A percentile compares a stretch with the other conserved stretches of the same genome.
Evolutionary conservation across 2,888 invertebrate species (phyloP).

Genomic region (Spisula solida): DNA sequence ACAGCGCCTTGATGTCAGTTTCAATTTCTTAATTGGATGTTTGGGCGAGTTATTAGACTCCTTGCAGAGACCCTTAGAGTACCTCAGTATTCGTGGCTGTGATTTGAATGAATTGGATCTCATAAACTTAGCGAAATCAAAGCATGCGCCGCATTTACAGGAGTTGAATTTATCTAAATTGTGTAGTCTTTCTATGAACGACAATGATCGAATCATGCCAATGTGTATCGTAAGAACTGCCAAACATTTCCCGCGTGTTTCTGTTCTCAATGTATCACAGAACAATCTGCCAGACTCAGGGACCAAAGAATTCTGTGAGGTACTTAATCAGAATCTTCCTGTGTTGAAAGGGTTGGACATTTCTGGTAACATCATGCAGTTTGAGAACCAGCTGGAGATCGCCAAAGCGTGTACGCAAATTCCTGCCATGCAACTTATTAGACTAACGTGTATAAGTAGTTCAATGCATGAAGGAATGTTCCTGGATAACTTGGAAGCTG

Average conservation of each 20-base stretch:
- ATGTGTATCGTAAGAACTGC: constrained; percentile 74
- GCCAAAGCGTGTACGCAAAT: constrained; percentile 74
- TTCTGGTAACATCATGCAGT: constrained; percentile 77
- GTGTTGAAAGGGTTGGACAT: constrained; percentile 77
- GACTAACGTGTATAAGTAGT: background rate
- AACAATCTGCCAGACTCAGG: constrained; percentile 77
- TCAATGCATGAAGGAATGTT: constrained; percentile 50
- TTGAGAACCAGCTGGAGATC: constrained; percentile 74
- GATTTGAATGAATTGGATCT: constrained; percentile 80
- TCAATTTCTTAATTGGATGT: constrained; percentile 81
- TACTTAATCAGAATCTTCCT: constrained; percentile 61
- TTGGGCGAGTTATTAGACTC: constrained; percentile 79
- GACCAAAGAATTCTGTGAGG: constrained; percentile 74
- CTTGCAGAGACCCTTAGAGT: constrained; percentile 76
- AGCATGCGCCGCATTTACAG: constrained; percentile 75
- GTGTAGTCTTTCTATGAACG: constrained; percentile 80
- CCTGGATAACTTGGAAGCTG: constrained; percentile 63
- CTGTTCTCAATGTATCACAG: constrained; percentile 79
- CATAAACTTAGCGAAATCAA: constrained; percentile 72
- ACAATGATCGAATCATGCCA: constrained; percentile 77
- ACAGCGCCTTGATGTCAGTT: constrained; percentile 78
- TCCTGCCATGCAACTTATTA: constrained; percentile 74
- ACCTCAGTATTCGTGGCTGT: constrained; percentile 79
- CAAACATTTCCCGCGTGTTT: constrained; percentile 75
- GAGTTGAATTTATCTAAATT: constrained; percentile 82